Evolutionary conservation across 2,797 vertebrate species (phyloP), one percentile per base, ranked within the genome.

Genomic region (Paguma larvata): DNA sequence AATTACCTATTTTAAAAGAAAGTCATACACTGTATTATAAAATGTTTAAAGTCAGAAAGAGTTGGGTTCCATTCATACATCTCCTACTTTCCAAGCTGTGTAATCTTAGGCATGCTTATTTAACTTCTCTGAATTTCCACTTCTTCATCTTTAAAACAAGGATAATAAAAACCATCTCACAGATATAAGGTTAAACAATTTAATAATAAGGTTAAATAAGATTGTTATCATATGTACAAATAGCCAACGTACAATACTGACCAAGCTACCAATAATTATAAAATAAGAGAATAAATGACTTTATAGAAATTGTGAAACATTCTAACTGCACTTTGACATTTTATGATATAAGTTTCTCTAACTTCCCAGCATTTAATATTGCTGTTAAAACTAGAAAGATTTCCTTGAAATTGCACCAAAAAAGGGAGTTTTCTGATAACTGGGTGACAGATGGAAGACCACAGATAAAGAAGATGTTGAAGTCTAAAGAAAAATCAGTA

Each of bases 311-410:
- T 77, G 13, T 70, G 3, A 85, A 96, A 82, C 32, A 72, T 15
- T 51, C 27, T 41, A 89, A 48, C 6, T 27, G 1, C 2, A 75
- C 1, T 80, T 87, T 46, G 72, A 59, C 4, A 56, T 72, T 38
- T 70, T 82, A 78, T n/a, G 48, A 16, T 82, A 78, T n/a, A 56
- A 16, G 13, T 48, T 91, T 82, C 25, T 85, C 62, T 86, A 70
- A 41, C 63, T 88, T 87, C 15, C 6, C 79, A 23, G 62, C 34
- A 97, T 72, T 88, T 84, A 75, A 78, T 75, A 80, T 93, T 83
- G 77, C 78, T 73, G 10, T 67, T 97, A 93, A 94, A 89, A 79
- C 3, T 56, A 2, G 59, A 70, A 94, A 88, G 10, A 2, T 88
- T 95, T 89, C 80, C 73, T 84, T 92, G 41, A 59, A 91, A 83